A percentile compares a stretch with the other conserved stretches of the same genome.
These are phyloP conservation scores for Camponotus floridanus DNA, from an alignment of 1,140 invertebrate genomes.

Conservation along the genomic window DNA sequence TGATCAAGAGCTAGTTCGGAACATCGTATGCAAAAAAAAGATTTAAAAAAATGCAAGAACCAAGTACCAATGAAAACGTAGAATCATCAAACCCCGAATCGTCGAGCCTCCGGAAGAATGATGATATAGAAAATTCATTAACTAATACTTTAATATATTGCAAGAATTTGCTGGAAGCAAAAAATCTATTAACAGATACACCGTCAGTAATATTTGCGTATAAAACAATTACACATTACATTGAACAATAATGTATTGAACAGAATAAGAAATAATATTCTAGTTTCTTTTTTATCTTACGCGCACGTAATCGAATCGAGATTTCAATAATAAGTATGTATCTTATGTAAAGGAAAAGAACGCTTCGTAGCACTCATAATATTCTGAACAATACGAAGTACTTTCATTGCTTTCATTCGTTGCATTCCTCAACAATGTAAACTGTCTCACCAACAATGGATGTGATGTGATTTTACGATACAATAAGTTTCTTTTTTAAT, in stretches of 20 bases:
- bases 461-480: slow-evolving; percentile 11
- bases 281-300: not conserved
- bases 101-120: too few relatives aligned
- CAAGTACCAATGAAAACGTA: too few relatives aligned
- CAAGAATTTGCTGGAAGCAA: too few relatives aligned
- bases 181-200: too few relatives aligned
- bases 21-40: too few relatives aligned
- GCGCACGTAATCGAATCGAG: not conserved
- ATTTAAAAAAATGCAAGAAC: too few relatives aligned
- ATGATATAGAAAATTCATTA: too few relatives aligned
- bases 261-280: not conserved
- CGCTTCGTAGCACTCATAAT: not conserved
- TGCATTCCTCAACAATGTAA: slow-evolving; percentile 9
- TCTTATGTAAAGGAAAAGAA: not conserved
- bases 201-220: too few relatives aligned
- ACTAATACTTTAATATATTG: too few relatives aligned
- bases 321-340: not conserved
- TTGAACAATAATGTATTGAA: not conserved
- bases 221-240: not conserved
- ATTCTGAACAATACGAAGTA: slow-evolving; percentile 29
- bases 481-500: not conserved
- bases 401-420: slow-evolving; percentile 37
- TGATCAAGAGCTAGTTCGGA: too few relatives aligned
- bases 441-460: slow-evolving; percentile 24
- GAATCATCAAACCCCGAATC: too few relatives aligned